These are phyloP conservation scores for Melinaea marsaeus DNA, from an alignment of 2,888 invertebrate species.

Conservation along the genomic window DNA sequence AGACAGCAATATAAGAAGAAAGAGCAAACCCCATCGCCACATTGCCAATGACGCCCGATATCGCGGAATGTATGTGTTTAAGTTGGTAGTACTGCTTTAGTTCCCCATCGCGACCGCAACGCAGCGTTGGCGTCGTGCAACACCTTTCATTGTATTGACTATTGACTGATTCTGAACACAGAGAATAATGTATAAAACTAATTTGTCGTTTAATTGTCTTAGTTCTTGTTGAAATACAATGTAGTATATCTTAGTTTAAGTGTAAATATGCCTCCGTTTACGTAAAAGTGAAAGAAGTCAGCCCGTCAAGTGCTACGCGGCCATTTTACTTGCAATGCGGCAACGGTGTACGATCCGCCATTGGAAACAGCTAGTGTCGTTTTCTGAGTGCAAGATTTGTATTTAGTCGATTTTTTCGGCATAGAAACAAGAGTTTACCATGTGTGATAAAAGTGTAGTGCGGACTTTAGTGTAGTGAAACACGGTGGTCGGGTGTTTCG, in stretches of 20 bases:
- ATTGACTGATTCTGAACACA: conserved; percentile 82
- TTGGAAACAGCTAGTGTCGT: conserved; percentile 83
- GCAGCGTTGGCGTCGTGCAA: conserved; percentile 81
- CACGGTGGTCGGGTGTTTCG: conserved; percentile 78
- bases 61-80: conserved; percentile 60
- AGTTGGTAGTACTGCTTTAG: conserved; percentile 70
- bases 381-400: conserved; percentile 80
- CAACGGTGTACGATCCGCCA: conserved; percentile 85
- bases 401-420: conserved; percentile 71
- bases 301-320: conserved; percentile 80
- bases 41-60: conserved; percentile 71
- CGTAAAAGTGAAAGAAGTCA: conserved; percentile 74
- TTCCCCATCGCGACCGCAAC: conserved; percentile 77
- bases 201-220: conserved; percentile 78
- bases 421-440: conserved; percentile 74
- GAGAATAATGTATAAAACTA: conserved; percentile 81
- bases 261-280: conserved; percentile 74
- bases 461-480: conserved; percentile 78
- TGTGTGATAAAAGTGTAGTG: conserved; percentile 77
- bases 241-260: conserved; percentile 74
- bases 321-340: conserved; percentile 85
- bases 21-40: conserved; percentile 59
- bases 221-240: conserved; percentile 72
- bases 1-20: conserved; percentile 50
- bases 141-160: conserved; percentile 86